Conservation (phyloP, 2,888 invertebrate species). For the Yponomeuta evonymella region DNA sequence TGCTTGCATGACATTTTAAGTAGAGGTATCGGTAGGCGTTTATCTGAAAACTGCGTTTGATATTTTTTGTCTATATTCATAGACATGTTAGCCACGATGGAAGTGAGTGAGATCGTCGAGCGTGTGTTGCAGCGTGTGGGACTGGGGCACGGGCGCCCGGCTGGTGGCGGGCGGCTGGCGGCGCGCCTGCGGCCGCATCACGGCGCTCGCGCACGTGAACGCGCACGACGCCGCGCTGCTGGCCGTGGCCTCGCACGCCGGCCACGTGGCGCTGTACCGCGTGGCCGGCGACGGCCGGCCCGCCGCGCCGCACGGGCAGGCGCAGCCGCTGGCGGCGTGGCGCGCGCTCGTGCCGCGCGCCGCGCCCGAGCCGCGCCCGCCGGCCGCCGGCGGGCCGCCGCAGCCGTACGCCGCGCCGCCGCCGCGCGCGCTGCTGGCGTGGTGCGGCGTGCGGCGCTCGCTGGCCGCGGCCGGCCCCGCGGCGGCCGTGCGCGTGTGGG, state of each 20-base stretch:
- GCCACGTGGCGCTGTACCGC: slow-evolving; percentile 83
- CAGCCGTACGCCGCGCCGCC: slow-evolving; percentile 64
- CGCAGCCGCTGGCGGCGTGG: slow-evolving; percentile 83
- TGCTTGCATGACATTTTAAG: too few relatives aligned
- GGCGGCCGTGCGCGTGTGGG: slow-evolving; percentile 89
- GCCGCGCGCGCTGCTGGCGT: slow-evolving; percentile 83
- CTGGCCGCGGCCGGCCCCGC: slow-evolving; percentile 89
- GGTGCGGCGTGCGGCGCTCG: slow-evolving; percentile 88
- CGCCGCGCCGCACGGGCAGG: slow-evolving; percentile 39
- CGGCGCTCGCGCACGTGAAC: slow-evolving; percentile 90
- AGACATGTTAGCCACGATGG: too few relatives aligned
- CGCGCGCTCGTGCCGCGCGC: slow-evolving; percentile 83
- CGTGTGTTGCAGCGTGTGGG: slow-evolving; percentile 79
- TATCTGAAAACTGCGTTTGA: too few relatives aligned
- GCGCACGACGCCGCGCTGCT: slow-evolving; percentile 87
- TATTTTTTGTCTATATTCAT: too few relatives aligned
- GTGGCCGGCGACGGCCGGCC: slow-evolving; percentile 38
- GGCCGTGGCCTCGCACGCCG: slow-evolving; percentile 86
- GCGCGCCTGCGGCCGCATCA: slow-evolving; percentile 79
- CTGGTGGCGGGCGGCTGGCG: slow-evolving; percentile 78
- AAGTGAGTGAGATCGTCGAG: background rate
- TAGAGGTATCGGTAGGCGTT: too few relatives aligned
- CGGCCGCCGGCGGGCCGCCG: slow-evolving; percentile 36
- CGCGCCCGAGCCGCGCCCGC: slow-evolving; percentile 56
- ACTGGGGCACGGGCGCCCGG: slow-evolving; percentile 86